Evolutionary conservation across 1,140 invertebrate genomes (phyloP), one percentile per base, ranked within the genome.

Genomic region (Drosophila suzukii): DNA sequence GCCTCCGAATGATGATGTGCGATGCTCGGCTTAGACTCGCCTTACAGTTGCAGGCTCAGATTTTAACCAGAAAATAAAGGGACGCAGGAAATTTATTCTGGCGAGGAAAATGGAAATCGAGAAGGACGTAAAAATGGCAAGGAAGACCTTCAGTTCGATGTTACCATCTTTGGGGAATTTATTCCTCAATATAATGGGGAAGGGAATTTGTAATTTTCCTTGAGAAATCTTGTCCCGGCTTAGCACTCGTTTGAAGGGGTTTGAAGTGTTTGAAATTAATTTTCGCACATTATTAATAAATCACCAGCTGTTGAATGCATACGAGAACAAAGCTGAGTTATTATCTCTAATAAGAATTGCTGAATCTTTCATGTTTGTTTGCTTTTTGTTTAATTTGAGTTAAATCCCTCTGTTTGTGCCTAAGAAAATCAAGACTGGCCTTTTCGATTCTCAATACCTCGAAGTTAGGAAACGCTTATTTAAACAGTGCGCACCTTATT

Each of bases 1-100:
- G 49, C 24, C 44, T 39, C 74, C 55, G 53, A 61, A 70, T 51
- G 65, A 56, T 55, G 73, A 68, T 68, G 61, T 63, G 63, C 63
- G 63, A 67, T 44, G 38, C 17, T 51, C 6, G 57, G 63, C 63
- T 75, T 66, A 75, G 73, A 66, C 53, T 49, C 24, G 17, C 12
- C n/a, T 44, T 39, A 41, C 50, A 73, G 54, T 47, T 24, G 43
- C 59, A 56, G 56, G 24, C 27, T 66, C 65, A 30, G 65, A 68
- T 68, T 67, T 68, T 53, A 66, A 36, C 30, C 61, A 36, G 36
- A 54, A 66, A 54, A 12, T 24, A 7, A 54, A 44, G 12, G 38
- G 10, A 15, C 8, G 17, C 46, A 39, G 12, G 51, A 15, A 17
- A 56, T 41, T 41, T 34, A 57, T 39, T 56, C 57, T 20, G 12